Percentiles rank a stretch among this genome's conserved stretches.
phyloP scores from a whole-genome alignment of 2,888 invertebrate species.

The Alcis repandata region DNA sequence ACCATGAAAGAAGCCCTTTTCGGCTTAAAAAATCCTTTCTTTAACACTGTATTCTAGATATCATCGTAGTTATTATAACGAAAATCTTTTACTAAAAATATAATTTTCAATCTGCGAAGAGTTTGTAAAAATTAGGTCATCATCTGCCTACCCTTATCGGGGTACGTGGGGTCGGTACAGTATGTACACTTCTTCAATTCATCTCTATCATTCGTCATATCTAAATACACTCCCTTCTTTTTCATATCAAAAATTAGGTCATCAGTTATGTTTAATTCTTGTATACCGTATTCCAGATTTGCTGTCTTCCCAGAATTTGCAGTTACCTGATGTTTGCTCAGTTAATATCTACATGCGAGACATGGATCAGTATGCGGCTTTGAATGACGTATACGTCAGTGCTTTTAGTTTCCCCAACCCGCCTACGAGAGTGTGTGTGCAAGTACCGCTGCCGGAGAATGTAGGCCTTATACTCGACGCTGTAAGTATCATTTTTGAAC shows the following conservation, averaged over 20 bases:
- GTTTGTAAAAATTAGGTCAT: no score
- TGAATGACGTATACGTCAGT: slow-evolving; percentile 92
- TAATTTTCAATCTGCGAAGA: no score
- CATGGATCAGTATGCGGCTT: slow-evolving; percentile 91
- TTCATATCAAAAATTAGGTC: background rate
- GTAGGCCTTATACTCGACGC: slow-evolving; percentile 93
- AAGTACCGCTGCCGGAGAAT: slow-evolving; percentile 90
- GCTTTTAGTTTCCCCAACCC: slow-evolving; percentile 92
- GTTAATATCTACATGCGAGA: slow-evolving; percentile 94
- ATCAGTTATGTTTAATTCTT: slow-evolving; percentile 25
- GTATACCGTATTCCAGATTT: slow-evolving; percentile 74
- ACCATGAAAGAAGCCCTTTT: no score
- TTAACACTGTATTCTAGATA: no score
- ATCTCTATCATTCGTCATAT: no score
- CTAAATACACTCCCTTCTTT: background rate
- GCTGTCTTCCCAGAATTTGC: slow-evolving; percentile 80
- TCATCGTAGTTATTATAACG: no score
- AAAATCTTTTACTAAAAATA: no score
- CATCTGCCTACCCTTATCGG: no score
- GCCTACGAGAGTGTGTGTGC: slow-evolving; percentile 94
- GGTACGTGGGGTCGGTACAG: no score
- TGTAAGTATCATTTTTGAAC: slow-evolving; percentile 69
- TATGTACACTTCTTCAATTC: no score
- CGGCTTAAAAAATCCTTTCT: no score
- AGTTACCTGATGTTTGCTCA: slow-evolving; percentile 90